Conservation (phyloP, 2,113 vertebrate genomes). For the Scytalopus superciliaris region DNA sequence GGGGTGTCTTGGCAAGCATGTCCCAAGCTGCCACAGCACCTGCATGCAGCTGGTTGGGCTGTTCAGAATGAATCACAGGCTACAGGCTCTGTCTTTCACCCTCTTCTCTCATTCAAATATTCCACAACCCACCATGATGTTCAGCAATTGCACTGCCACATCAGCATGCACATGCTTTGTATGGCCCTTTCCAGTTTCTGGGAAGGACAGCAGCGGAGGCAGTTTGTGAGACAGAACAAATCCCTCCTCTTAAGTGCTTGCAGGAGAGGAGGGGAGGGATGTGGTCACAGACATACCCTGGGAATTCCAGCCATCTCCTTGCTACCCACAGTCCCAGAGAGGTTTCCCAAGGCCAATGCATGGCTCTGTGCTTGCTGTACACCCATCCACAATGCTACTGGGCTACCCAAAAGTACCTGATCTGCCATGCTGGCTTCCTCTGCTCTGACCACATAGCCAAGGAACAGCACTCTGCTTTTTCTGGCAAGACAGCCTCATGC, state of each 20-base stretch:
- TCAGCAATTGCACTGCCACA: not conserved
- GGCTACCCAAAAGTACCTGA: not conserved
- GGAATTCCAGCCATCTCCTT: not conserved
- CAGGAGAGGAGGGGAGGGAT: not conserved
- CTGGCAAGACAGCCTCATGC: not conserved
- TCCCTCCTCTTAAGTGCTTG: not conserved
- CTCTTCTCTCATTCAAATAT: not conserved
- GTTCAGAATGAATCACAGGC: rapidly evolving
- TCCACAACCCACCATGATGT: rapidly evolving
- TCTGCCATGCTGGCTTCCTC: not conserved
- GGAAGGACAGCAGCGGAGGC: rapidly evolving
- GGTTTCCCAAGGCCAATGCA: rapidly evolving
- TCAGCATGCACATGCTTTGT: rapidly evolving
- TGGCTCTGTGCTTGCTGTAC: not conserved
- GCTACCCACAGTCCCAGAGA: not conserved
- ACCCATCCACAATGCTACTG: not conserved
- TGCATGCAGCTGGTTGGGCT: not conserved
- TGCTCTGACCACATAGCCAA: not conserved
- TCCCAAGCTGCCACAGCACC: not conserved
- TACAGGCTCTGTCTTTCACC: rapidly evolving
- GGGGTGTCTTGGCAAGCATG: not conserved
- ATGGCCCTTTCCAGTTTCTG: not conserved
- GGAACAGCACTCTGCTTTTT: not conserved
- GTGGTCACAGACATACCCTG: not conserved
- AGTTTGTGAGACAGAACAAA: not conserved